Evolutionary conservation across 2,797 vertebrate genomes (phyloP), one percentile per base, ranked within the genome.

Genomic region (Choloepus didactylus): DNA sequence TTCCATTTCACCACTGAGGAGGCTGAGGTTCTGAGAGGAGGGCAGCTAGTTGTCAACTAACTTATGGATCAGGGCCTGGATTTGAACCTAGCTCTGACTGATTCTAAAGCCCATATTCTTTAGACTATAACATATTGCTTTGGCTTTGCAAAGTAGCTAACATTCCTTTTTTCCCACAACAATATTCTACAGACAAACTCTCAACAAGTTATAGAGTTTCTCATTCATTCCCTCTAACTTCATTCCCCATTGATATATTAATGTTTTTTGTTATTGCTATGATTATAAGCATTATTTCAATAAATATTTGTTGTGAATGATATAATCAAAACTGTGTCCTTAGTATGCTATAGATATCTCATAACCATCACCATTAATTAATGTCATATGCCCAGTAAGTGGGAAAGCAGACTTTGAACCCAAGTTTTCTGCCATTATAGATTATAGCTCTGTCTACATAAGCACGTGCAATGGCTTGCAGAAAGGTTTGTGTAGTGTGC

Each of bases 51-150:
- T 79, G 18, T 31, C 56, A 86, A 62, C 44, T 35, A 89, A 86
- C 35, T 31, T 31, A 72, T 11, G 7, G 9, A 6, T 60, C 21
- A 35, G 25, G 11, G n/a, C 9, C 16, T 82, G 38, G 18, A 31
- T 93, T 94, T 89, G 56, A 77, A 23, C 31, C 41, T 31, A 56
- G 75, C 64, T 90, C 80, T 91, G 49, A 70, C 35, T 77, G 29
- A 64, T 66, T 83, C 29, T 81, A 44, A 64, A 94, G 41, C 5
- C 1, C 44, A 25, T 38, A 21, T 67, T 79, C 56, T 79, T 60
- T 85, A 35, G 54, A 51, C 7, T 46, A 31, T 69, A 23, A 1
- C 7, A 16, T 77, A 23, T 59, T 87, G 27, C 27, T 79, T 79
- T 89, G 41, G 35, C 70, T 91, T 94, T 14, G 80, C 16, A 19